Base-by-base conservation (phyloP, 2,797 vertebrate species). In the Caiman crocodilus region DNA sequence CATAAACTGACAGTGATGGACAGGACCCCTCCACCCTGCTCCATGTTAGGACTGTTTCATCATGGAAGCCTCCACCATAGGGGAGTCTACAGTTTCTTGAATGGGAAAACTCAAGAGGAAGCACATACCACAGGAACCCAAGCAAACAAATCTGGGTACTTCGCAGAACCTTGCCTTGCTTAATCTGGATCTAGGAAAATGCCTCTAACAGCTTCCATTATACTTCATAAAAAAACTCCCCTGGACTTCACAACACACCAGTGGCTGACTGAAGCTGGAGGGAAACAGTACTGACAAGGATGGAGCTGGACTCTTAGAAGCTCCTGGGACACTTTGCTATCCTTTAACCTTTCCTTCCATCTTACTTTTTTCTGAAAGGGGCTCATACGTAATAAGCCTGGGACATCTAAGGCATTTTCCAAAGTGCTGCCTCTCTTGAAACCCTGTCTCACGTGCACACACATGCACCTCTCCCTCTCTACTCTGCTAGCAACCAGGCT, bases 391-490 rank as follows among this genome's bases (percentile, higher is more conserved):
- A 21, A 32, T 11, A 12, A 0, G 65, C 23, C 32, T 69, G 67
- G 35, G 67, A 23, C 20, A 42, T 10, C 32, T 71, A 21, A 21
- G 5, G 18, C 32, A 69, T 18, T 11, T 32, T 8, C 3, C 0
- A 0, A 50, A 63, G 5, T 16, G 73, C 7, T 23, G 82, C 57
- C 86, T 64, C 61, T 84, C 69, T 90, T 50, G 76, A 26, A 9
- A 5, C 25, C 5, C 55, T 4, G 5, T 25, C n/a, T 7, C 79
- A 42, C 42, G 3, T 0, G 0, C 75, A 17, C 0, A 28, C 28
- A 50, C 32, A 81, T 59, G 59, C 57, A 18, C 1, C 5, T 25
- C 18, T 20, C 23, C 28, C 59, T 75, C 30, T 20, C 67, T 60
- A 60, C 56, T 18, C 35, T 55, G 55, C n/a, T 6, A 23, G 74